Percentiles rank a stretch among this genome's conserved stretches.
These are phyloP conservation scores for Chloroceryle amazona DNA, from an alignment of 2,797 vertebrate species.

Conservation along the genomic window DNA sequence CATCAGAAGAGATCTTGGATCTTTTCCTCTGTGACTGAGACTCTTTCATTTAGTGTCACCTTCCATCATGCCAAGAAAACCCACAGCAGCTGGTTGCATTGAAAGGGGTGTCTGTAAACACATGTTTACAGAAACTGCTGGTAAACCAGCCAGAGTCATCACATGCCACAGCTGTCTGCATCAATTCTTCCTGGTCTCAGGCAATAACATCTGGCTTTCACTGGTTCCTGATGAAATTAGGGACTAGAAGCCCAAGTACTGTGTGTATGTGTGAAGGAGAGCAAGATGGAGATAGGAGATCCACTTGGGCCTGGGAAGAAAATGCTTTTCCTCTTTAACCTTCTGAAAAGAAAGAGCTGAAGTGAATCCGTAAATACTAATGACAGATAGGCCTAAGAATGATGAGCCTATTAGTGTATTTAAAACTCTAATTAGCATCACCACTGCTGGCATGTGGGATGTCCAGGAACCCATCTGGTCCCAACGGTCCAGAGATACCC, in stretches of 20 bases:
- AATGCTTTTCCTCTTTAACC: neutral
- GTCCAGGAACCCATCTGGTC: neutral
- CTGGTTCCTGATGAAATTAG: neutral
- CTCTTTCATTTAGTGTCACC: neutral
- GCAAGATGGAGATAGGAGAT: neutral
- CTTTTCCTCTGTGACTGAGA: conserved; percentile 4
- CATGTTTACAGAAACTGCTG: conserved; percentile 6
- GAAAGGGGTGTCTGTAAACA: conserved; percentile 42
- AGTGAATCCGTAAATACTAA: neutral
- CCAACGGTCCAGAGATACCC: neutral
- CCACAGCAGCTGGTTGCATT: neutral
- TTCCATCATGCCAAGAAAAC: conserved; percentile 22
- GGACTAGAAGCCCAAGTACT: neutral
- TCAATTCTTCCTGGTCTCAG: neutral
- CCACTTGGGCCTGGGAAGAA: neutral
- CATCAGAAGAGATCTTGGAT: neutral
- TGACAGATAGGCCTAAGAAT: neutral
- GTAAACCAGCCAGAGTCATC: neutral
- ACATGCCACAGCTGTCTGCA: neutral
- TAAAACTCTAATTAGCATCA: neutral
- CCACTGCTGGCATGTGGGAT: neutral
- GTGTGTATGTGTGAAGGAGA: neutral
- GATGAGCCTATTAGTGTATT: neutral
- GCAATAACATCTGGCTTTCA: neutral
- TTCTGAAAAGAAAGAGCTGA: neutral